Evolutionary conservation across 2,113 vertebrate genomes (phyloP).

Genomic region (Sceloporus undulatus): DNA sequence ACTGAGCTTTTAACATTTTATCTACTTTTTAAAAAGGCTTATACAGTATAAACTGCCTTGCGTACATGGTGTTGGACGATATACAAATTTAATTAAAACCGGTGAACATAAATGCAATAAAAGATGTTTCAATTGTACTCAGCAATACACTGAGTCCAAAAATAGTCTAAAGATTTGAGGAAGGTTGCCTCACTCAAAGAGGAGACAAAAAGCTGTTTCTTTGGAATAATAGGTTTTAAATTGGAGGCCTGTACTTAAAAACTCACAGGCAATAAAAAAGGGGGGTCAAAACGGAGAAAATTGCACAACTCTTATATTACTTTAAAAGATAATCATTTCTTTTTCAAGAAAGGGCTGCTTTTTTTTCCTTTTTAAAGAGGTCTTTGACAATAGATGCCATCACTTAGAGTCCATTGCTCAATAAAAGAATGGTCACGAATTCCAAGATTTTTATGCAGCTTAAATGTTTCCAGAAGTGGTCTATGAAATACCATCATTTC

Average conservation of each 20-base stretch:
- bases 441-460: constrained; percentile 39
- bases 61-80: neutral
- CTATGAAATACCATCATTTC: constrained; percentile 32
- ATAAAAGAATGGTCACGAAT: constrained; percentile 53
- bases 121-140: constrained; percentile 18
- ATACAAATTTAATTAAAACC: constrained; percentile 20
- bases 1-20: neutral
- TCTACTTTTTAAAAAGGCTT: neutral
- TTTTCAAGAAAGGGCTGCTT: constrained; percentile 69
- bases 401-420: constrained; percentile 55
- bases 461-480: constrained; percentile 26
- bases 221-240: constrained; percentile 77
- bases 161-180: constrained; percentile 64
- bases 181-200: constrained; percentile 46
- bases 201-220: constrained; percentile 52
- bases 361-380: constrained; percentile 57
- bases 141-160: constrained; percentile 64
- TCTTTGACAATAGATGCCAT: constrained; percentile 75
- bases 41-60: neutral
- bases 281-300: constrained; percentile 74
- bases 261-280: constrained; percentile 74
- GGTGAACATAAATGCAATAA: constrained; percentile 1
- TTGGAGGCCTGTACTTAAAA: constrained; percentile 80
- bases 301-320: constrained; percentile 70
- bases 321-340: constrained; percentile 78